phyloP scores from a whole-genome alignment of 2,113 vertebrate genomes.

The Opisthocomus hoazin region DNA sequence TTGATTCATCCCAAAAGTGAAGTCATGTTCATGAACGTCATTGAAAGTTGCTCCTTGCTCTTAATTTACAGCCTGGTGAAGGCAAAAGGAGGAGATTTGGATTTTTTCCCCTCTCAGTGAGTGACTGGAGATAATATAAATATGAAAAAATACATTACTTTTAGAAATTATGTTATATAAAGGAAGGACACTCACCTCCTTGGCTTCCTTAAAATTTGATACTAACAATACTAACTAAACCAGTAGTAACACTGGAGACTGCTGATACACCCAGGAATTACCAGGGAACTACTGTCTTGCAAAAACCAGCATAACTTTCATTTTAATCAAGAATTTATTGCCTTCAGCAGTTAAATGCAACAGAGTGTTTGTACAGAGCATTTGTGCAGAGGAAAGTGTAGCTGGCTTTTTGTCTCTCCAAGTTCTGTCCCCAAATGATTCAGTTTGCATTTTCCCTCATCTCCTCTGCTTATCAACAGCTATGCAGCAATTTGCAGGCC shows the following conservation, averaged over 20 bases:
- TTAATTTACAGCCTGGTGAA: constrained; percentile 11
- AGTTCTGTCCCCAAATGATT: neutral
- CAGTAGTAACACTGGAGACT: neutral
- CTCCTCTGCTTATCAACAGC: neutral
- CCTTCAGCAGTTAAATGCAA: neutral
- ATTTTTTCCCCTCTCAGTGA: neutral
- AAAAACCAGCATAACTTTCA: neutral
- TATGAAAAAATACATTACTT: neutral
- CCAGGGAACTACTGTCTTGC: neutral
- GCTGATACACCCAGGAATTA: neutral
- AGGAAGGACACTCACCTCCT: neutral
- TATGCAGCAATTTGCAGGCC: neutral
- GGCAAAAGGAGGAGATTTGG: neutral
- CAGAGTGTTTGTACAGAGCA: neutral
- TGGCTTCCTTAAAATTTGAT: neutral
- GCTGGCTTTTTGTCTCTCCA: neutral
- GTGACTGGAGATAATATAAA: neutral
- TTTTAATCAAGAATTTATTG: neutral
- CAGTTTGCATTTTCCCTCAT: neutral
- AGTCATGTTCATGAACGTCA: neutral
- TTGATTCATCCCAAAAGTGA: neutral
- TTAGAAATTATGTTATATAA: neutral
- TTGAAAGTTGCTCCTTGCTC: neutral
- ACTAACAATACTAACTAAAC: neutral
- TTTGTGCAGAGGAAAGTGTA: neutral